A percentile compares a stretch with the other conserved stretches of the same genome.
Conservation (phyloP, 2,113 vertebrate genomes). For the Hystrix cristata region DNA sequence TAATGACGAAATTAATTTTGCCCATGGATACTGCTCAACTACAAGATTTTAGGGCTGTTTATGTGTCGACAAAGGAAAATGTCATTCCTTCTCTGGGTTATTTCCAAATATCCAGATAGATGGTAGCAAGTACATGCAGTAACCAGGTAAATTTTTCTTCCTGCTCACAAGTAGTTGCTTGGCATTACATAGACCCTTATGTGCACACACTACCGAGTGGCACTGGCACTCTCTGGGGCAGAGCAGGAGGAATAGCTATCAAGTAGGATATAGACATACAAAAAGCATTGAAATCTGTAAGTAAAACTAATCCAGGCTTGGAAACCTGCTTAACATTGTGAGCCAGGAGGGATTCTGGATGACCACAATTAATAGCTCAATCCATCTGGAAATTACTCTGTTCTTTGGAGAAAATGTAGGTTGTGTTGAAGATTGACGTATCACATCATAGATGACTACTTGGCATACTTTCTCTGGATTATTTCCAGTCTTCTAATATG, state of each 20-base stretch:
- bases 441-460: neutral
- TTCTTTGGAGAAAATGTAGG: conserved; percentile 42
- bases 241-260: neutral
- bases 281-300: conserved; percentile 21
- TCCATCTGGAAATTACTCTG: conserved; percentile 38
- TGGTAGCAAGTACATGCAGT: neutral
- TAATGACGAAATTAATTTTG: neutral
- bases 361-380: neutral
- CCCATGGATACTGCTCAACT: neutral
- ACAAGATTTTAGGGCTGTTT: conserved; percentile 1
- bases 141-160: conserved; percentile 4
- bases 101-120: conserved; percentile 52
- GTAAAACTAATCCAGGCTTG: conserved; percentile 5
- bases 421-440: conserved; percentile 4
- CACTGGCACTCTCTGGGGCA: neutral
- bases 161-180: neutral
- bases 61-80: conserved; percentile 8
- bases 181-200: neutral
- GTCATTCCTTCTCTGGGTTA: neutral
- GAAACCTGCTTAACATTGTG: conserved; percentile 10
- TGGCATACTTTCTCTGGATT: conserved; percentile 35
- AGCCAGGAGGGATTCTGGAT: neutral
- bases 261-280: neutral
- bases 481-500: neutral
- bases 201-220: neutral